Evolutionary conservation across 2,113 vertebrate genomes (phyloP), one percentile per base, ranked within the genome.

Genomic region (Saimiri boliviensis): DNA sequence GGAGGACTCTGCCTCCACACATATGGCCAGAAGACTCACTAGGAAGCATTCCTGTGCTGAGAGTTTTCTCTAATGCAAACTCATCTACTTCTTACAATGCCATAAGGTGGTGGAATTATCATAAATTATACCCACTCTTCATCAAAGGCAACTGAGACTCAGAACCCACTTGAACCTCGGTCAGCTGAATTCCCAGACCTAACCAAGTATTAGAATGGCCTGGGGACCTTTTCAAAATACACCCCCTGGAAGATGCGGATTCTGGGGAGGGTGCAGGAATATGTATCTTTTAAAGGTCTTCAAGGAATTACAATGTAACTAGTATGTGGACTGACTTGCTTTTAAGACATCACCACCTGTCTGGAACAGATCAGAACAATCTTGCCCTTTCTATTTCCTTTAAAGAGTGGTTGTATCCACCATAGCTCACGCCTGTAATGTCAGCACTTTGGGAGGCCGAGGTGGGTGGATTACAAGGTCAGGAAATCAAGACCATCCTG

Each of bases 271-370:
- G 40, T 56, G 76, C 63, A 45, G n/a, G 52, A 68, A 80, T 40
- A 56, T 21, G 42, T 35, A 47, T 58, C 90, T 81, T 89, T 70
- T 80, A 81, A 68, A 91, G 14, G 35, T 35, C 70, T 23, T 87
- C 27, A 1, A 86, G n/a, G 58, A 88, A 86, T 76, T 66, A 63
- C 21, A n/a, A 21, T 21, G 16, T 89, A 82, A 80, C n/a, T n/a
- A 66, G 49, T 35, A 19, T 5, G 2, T 3, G 10, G 35, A 54
- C 25, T 56, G 58, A 58, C 89, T 83, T 2, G 19, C 54, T 63
- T 54, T 45, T 54, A 82, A 95, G 95, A 45, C n/a, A 68, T 94
- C 47, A 37, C 60, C n/a, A 30, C 8, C 93, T 94, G 89, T 79
- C 93, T 47, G 42, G 76, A 95, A 35, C 58, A 49, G 92, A 79